Base-by-base conservation (phyloP, 1,140 invertebrate genomes). In the Ectropis grisescens region DNA sequence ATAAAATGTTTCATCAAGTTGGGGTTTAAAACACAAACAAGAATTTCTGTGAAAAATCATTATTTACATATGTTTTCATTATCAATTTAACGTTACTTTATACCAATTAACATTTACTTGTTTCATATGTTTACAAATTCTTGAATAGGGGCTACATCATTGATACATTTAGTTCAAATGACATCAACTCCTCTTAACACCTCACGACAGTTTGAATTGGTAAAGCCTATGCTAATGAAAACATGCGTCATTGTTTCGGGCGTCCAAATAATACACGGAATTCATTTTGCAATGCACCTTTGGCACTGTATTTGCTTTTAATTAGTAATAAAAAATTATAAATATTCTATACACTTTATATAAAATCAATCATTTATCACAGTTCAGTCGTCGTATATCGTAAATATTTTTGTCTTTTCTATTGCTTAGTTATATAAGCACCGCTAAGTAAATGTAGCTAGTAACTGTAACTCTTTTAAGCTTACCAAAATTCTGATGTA, bases 281-380 rank as follows among this genome's bases (percentile, higher is more conserved):
- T 19, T 19, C 16, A 19, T 69, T 62, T 54, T 57, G 55, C 69
- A 80, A 72, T 76, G 75, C 75, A 51, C 76, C 74, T 74, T 72
- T 75, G 71, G 71, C 71, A 76, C 64, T 76, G 62, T 53, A 48
- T 70, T 64, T 75, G 71, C 71, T 48, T 75, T 75, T 72, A 69
- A 64, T 67, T 31, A 67, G 31, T 39, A 37, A 45, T 37, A 42
- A 66, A 67, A 66, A 59, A 64, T 62, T 62, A 59, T 59, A 62
- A 58, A 54, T 56, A 61, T 46, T 58, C 52, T 55, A 52, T 53
- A 55, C 52, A 40, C 32, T 54, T 55, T 64, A 49, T 49, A 48
- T 57, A 43, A 50, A 38, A 56, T 62, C 58, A 55, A 57, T 64
- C 46, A 52, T 47, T 44, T 74, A 74, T 76, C 74, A 79, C 71